Evolutionary conservation across 2,113 vertebrate species (phyloP), one percentile per base, ranked within the genome.

Genomic region (Rana temporaria): DNA sequence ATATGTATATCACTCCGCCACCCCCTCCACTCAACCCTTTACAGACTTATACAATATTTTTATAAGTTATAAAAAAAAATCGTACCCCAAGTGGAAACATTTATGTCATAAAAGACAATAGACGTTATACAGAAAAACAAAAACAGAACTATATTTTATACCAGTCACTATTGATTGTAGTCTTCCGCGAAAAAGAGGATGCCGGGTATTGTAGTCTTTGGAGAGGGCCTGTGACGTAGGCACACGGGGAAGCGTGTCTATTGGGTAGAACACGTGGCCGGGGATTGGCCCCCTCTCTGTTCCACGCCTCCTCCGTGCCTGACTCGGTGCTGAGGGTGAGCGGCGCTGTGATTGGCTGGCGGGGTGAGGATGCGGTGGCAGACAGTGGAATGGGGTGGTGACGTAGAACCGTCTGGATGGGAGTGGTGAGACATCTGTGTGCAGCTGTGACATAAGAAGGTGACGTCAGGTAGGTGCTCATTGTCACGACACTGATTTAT

Each of bases 391-490:
- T 15, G 62, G 15, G 55, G 24, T 14, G 48, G 5, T 73, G 70
- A 73, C 55, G 70, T 73, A 34, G 19, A 9, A 18, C 26, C 26
- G 53, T n/a, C 70, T 73, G 53, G 48, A 34, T 18, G 70, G 70
- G 70, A n/a, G 73, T 75, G 73, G 32, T 11, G 32, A 60, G 56
- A 34, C 4, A 4, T 60, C 53, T 69, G 34, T 67, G 65, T 30
- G 64, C 38, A 6, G 34, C 34, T 17, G 59, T 42, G 57, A 63
- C 20, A 12, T 15, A 20, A 52, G 15, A 16, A 38, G 24, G 76
- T 79, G 77, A 79, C 77, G 64, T 79, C 77, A 79, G 77, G 63
- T 59, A 69, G 14, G 64, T 19, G 26, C 20, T n/a, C 22, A 15
- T 1, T 69, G 3, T 6, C 38, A 24, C 20, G 15, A 22, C 34